Evolutionary conservation across 2,888 invertebrate genomes (phyloP), one percentile per base, ranked within the genome.

Genomic region (Cactoblastis cactorum): DNA sequence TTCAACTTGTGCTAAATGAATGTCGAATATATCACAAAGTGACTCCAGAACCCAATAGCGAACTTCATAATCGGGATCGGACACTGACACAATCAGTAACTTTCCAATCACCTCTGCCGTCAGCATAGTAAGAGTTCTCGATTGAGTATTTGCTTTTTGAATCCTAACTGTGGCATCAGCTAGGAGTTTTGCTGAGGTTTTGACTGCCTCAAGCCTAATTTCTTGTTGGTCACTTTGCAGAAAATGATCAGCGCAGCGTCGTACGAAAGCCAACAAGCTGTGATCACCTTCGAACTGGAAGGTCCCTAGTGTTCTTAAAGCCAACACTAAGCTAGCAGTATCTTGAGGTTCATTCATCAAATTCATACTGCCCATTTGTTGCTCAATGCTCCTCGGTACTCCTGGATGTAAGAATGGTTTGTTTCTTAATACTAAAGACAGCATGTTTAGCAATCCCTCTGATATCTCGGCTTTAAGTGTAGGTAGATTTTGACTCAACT

Each of bases 1-100:
- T 83, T 99, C 98, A 0, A 98, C 96, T 84, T 99, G 98, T 0
- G 99, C 98, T 51, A 99, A 85, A 78, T 99, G 97, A 22, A 93
- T 94, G 73, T 99, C 98, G 79, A 99, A 99, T 15, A 95, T 94
- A 57, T 95, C 94, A 71, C 97, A 96, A 17, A 99, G 88, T 0
- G 97, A 98, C 55, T 95, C 94, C 19, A 99, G 85, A 0, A 99
- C 99, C 88, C 97, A 95, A 68, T 96, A 95, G 5, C 99, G 92
- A 0, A 99, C 98, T 79, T 97, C 97, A 35, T 97, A 94, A 78
- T 99, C 98, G 74, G 95, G 94, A 79, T 99, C 99, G 2, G 98
- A 98, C 47, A 99, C 96, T 35, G 98, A 97, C 3, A 98, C 98
- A 34, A 96, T 93, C 1, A 99, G 86, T 33, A 99, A 89, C 74